Evolutionary conservation across 2,888 invertebrate genomes (phyloP), one percentile per base, ranked within the genome.

Genomic region (Cancer borealis): DNA sequence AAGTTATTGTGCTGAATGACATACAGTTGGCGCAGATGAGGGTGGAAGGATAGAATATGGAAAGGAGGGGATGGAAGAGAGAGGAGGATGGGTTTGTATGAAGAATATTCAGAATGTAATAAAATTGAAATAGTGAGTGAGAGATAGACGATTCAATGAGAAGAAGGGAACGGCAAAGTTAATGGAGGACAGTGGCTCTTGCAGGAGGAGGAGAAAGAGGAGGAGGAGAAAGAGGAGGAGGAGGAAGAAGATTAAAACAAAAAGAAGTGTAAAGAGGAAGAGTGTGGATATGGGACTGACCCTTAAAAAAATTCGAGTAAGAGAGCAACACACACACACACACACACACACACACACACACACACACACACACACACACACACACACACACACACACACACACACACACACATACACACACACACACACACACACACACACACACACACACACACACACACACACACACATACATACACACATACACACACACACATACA

Each of bases 61-160:
- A 12, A 30, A 26, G 79, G 79, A 79, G 79, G 30, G 14, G 79
- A 14, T 12, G 79, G 30, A 79, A n/a, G 66, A n/a, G n/a, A 14
- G 66, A 66, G 66, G 66, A 66, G 66, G 66, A 66, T n/a, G 79
- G 30, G 26, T 8, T 30, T 1, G 79, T 30, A 30, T 79, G 79
- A 79, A 79, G 79, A 79, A 79, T 79, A 79, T 30, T 79, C 30
- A 26, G 79, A 79, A 30, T 6, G 79, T 79, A 79, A 79, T 30
- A 79, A 5, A 30, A 79, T 88, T 46, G 21, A 88, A 88, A 88
- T 46, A 26, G n/a, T 88, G 88, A 45, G 88, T n/a, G 88, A 14
- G 46, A 88, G 47, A 88, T 46, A 17, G 88, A 88, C 46, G 88
- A 3, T 88, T 47, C 46, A 30, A n/a, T 88, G 47, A 88, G 46